These are phyloP conservation scores for Thecophora atra DNA, from an alignment of 2,888 invertebrate species.

Conservation along the genomic window DNA sequence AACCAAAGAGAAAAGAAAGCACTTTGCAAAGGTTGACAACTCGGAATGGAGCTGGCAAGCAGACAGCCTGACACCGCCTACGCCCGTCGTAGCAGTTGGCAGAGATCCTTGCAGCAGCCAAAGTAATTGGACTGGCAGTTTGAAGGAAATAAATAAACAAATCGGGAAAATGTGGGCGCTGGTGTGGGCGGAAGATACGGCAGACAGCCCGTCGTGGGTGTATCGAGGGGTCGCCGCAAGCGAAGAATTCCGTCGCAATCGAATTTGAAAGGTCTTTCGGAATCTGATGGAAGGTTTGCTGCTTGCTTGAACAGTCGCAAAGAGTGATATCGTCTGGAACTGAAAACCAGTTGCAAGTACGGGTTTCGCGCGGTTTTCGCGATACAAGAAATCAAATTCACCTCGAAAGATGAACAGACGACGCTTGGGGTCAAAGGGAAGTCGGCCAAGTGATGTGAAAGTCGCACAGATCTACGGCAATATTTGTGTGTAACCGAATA, in stretches of 20 bases:
- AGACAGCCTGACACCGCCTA: constrained; percentile 26
- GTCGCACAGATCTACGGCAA: no score
- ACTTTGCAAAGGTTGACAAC: constrained; percentile 16
- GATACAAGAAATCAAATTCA: no score
- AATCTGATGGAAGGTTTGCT: no score
- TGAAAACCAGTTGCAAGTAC: no score
- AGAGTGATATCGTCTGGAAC: no score
- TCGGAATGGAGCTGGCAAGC: constrained; percentile 2
- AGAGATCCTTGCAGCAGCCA: constrained; percentile 19
- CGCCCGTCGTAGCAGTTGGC: constrained; percentile 29
- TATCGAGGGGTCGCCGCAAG: background rate
- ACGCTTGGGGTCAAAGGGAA: no score
- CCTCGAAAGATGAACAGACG: no score
- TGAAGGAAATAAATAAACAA: constrained; percentile 26
- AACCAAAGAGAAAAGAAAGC: constrained; percentile 9
- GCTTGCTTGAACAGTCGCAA: no score
- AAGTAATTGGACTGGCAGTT: constrained; percentile 33
- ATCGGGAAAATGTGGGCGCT: background rate
- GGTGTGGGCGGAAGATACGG: constrained; percentile 10
- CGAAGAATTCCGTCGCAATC: background rate
- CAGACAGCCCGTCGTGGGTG: background rate
- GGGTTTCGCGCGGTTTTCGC: no score
- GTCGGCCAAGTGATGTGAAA: no score
- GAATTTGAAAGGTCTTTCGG: no score
- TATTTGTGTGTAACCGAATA: no score